These are phyloP conservation scores for Dicycla oo DNA, from an alignment of 2,888 invertebrate species.

Conservation along the genomic window DNA sequence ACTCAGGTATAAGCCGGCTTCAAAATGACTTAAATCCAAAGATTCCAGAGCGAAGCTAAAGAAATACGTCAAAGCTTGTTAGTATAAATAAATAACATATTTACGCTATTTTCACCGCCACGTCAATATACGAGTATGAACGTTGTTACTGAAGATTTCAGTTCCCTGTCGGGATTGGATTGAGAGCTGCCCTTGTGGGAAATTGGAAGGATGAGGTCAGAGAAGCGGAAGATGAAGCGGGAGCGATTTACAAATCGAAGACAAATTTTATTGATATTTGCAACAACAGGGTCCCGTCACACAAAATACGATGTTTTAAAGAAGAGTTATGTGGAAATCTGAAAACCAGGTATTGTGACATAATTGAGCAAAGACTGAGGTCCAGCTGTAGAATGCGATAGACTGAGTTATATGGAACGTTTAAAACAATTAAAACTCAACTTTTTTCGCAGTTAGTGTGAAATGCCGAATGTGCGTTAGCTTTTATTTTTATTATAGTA, in stretches of 20 bases:
- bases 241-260: slow-evolving; percentile 4
- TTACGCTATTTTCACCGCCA: slow-evolving; percentile 34
- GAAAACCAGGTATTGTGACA: too few species aligned
- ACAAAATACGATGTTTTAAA: too few species aligned
- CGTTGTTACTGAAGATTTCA: slow-evolving; percentile 53
- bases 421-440: too few species aligned
- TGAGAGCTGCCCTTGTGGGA: slow-evolving; percentile 52
- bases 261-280: not conserved
- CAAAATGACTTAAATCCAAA: slow-evolving; percentile 24
- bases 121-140: slow-evolving; percentile 51
- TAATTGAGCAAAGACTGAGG: too few species aligned
- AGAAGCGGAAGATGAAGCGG: slow-evolving; percentile 8
- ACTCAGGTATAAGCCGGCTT: slow-evolving; percentile 36
- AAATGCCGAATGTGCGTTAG: too few species aligned
- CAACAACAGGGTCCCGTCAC: too few species aligned
- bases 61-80: slow-evolving; percentile 29
- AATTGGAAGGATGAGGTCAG: slow-evolving; percentile 13
- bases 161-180: slow-evolving; percentile 62
- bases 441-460: too few species aligned
- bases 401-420: too few species aligned
- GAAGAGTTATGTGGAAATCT: too few species aligned
- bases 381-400: too few species aligned
- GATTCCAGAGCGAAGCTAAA: slow-evolving; percentile 7
- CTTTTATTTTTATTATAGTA: too few species aligned
- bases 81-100: slow-evolving; percentile 49